phyloP scores from a whole-genome alignment of 2,113 vertebrate species.

The Etheostoma spectabile region DNA sequence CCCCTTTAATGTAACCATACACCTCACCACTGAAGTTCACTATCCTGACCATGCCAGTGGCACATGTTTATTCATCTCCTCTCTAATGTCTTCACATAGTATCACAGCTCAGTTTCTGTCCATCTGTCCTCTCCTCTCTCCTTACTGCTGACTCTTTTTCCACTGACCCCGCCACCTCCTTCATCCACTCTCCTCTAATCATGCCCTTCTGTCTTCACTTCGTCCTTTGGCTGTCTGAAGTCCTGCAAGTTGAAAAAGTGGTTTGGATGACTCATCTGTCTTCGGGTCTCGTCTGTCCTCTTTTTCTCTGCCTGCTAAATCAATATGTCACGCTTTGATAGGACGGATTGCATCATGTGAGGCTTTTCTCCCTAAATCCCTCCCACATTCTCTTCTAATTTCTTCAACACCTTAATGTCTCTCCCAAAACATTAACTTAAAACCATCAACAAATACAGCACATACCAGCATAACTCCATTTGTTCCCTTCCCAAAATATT shows the following conservation, averaged over 20 bases:
- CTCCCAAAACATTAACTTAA: background rate
- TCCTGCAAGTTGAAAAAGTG: conserved; percentile 27
- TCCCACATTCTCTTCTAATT: background rate
- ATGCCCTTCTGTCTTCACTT: conserved; percentile 20
- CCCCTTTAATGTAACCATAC: background rate
- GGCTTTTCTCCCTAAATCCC: conserved; percentile 4
- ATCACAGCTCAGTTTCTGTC: conserved; percentile 22
- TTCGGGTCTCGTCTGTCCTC: conserved; percentile 12
- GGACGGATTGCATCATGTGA: conserved; percentile 1
- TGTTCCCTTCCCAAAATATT: background rate
- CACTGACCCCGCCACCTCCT: background rate
- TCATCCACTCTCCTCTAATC: conserved; percentile 1
- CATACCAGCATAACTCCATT: background rate
- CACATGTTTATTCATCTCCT: background rate
- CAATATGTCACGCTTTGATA: conserved; percentile 26
- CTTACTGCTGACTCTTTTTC: background rate
- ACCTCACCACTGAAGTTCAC: conserved; percentile 2
- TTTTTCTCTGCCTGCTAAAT: background rate
- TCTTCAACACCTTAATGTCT: background rate
- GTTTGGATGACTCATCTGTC: conserved; percentile 34
- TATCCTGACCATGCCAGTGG: background rate
- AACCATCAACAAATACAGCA: conserved; percentile 15
- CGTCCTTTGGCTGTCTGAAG: conserved; percentile 15
- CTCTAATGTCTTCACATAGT: background rate
- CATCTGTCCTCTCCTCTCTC: background rate